Base-by-base conservation (phyloP, 2,113 vertebrate genomes). In the Bucco capensis region DNA sequence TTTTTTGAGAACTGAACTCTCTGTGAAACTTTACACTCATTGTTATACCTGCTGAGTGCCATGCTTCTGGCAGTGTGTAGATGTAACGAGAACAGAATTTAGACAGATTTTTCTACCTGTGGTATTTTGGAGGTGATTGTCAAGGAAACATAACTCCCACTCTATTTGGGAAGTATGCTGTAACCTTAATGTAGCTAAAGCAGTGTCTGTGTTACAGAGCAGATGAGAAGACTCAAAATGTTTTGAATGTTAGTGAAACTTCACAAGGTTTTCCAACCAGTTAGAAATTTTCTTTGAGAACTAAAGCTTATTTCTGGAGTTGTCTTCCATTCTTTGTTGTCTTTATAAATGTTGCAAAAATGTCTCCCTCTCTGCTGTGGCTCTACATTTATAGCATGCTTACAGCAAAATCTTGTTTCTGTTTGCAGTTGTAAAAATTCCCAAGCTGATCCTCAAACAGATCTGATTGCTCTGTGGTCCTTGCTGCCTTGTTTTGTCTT, bases 381-480 rank as follows among this genome's bases (percentile, higher is more conserved):
- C 92, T 88, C 76, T 64, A 67, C 90, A 67, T 94, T 94, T 92
- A 83, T 74, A 53, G 82, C 51, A 35, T 35, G 76, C 83, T 95
- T 67, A 81, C 69, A 91, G 90, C 85, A 92, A 89, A 95, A 92
- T 92, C 56, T 66, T 86, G 15, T 86, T 90, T 89, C 83, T 95
- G 66, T 90, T 93, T 83, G 86, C 51, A 81, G 85, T 56, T 74
- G 69, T 88, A 83, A 96, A 89, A 91, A 90, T 60, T 95, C 95
- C 94, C 93, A 91, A 77, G 77, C 69, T 92, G 86, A 78, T 94
- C 93, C 57, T 95, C 90, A 93, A 90, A 81, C 78, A 81, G 83
- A 88, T 83, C 86, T 67, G 69, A 78, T 86, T 77, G 79, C 76
- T 91, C 64, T 88, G 28, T 81, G 78, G 70, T 92, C 83, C 90